A percentile compares a stretch with the other conserved stretches of the same genome.
These are phyloP conservation scores for Cataglyphis albicans DNA, from an alignment of 2,888 invertebrate genomes.

Conservation along the genomic window DNA sequence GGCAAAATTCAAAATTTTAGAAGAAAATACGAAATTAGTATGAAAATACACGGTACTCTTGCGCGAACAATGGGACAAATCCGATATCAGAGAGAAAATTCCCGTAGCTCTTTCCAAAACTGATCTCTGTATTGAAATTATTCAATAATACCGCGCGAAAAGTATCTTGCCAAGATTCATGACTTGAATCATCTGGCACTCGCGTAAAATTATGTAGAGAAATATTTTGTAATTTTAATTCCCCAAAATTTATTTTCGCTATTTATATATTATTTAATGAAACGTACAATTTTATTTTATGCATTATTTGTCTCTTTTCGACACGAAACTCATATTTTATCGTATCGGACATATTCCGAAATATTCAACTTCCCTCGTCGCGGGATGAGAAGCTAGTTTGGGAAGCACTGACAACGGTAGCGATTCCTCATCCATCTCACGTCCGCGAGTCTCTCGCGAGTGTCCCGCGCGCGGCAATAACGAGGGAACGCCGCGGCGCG, in stretches of 20 bases:
- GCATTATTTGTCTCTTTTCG: not conserved
- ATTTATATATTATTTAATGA: conserved; percentile 10
- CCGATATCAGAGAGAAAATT: not conserved
- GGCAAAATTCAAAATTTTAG: not conserved
- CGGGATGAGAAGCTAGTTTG: conserved; percentile 25
- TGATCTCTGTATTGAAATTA: not conserved
- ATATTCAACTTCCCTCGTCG: conserved; percentile 28
- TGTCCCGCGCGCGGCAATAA: conserved; percentile 57
- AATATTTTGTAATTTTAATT: not conserved
- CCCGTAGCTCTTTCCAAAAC: not conserved
- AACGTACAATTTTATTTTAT: not conserved
- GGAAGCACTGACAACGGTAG: conserved; percentile 36
- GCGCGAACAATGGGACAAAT: not conserved
- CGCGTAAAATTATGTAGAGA: not conserved
- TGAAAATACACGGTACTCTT: not conserved
- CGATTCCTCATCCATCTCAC: conserved; percentile 54
- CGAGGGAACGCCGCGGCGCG: conserved; percentile 58
- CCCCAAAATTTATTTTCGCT: not conserved
- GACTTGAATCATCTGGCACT: not conserved
- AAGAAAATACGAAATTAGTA: not conserved
- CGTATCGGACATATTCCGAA: not conserved
- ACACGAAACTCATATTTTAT: not conserved
- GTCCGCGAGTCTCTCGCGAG: conserved; percentile 43
- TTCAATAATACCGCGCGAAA: not conserved
- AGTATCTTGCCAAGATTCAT: not conserved